Evolutionary conservation across 2,113 vertebrate genomes (phyloP).

Genomic region (Alethe castanea): DNA sequence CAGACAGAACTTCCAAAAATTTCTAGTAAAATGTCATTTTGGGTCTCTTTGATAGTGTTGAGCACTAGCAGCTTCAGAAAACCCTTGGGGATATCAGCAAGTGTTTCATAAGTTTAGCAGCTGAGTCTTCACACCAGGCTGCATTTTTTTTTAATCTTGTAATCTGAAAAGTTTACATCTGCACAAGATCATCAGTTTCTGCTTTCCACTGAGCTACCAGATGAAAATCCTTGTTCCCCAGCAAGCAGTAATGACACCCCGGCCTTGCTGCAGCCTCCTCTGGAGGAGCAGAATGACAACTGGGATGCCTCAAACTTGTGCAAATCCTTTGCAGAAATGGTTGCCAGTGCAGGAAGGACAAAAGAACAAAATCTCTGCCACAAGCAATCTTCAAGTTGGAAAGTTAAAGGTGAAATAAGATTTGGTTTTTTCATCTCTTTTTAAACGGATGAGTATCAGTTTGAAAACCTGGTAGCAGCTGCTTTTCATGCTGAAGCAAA

Average conservation of each 20-base stretch:
- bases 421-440: not conserved
- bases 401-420: not conserved
- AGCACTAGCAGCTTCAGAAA: not conserved
- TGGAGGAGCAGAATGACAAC: not conserved
- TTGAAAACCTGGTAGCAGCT: not conserved
- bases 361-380: not conserved
- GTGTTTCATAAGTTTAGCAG: constrained; percentile 15
- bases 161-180: not conserved
- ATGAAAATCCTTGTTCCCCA: constrained; percentile 10
- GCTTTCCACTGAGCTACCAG: constrained; percentile 18
- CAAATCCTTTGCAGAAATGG: not conserved
- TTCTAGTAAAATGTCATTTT: not conserved
- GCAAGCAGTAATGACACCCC: not conserved
- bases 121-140: not conserved
- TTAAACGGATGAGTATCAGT: not conserved
- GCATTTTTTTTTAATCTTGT: not conserved
- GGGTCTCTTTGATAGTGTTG: not conserved
- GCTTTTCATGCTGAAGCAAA: not conserved
- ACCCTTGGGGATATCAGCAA: not conserved
- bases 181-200: not conserved
- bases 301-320: not conserved
- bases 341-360: not conserved
- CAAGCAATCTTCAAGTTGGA: not conserved
- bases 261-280: not conserved
- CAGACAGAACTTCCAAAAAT: not conserved